phyloP scores from a whole-genome alignment of 2,113 vertebrate species.

The Semnornis frantzii region DNA sequence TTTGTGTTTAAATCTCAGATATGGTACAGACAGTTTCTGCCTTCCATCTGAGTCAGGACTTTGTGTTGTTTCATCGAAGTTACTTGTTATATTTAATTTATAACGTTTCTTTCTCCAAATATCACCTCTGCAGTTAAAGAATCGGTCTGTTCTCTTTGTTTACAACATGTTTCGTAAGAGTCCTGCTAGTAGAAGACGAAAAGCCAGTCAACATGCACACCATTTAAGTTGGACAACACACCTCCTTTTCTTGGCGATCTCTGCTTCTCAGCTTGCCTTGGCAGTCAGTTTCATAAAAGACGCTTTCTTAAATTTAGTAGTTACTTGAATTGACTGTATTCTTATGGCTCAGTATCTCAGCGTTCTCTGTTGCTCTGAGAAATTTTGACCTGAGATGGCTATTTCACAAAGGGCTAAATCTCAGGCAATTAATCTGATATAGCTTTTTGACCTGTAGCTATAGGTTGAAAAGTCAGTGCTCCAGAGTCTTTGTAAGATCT shows the following conservation, averaged over 20 bases:
- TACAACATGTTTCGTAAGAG: neutral
- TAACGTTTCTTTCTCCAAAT: neutral
- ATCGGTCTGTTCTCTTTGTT: neutral
- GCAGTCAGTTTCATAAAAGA: too few relatives aligned
- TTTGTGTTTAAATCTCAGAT: neutral
- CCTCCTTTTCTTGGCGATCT: neutral
- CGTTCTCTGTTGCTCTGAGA: neutral
- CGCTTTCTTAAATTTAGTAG: neutral
- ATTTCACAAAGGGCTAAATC: neutral
- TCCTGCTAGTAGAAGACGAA: neutral
- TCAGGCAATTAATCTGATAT: neutral
- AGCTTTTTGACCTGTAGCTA: too few relatives aligned
- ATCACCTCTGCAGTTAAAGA: neutral
- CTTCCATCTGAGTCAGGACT: neutral
- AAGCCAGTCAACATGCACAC: neutral
- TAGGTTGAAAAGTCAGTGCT: neutral
- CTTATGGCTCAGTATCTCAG: neutral
- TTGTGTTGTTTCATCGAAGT: neutral
- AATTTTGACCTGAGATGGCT: neutral
- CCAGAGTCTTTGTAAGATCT: neutral
- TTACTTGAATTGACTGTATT: neutral
- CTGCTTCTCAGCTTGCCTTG: neutral
- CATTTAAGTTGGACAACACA: neutral
- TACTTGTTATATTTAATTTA: neutral
- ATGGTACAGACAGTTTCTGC: neutral